A percentile compares a stretch with the other conserved stretches of the same genome.
These are phyloP conservation scores for Gymnopithys bicolor DNA, from an alignment of 2,797 vertebrate species.

Conservation along the genomic window DNA sequence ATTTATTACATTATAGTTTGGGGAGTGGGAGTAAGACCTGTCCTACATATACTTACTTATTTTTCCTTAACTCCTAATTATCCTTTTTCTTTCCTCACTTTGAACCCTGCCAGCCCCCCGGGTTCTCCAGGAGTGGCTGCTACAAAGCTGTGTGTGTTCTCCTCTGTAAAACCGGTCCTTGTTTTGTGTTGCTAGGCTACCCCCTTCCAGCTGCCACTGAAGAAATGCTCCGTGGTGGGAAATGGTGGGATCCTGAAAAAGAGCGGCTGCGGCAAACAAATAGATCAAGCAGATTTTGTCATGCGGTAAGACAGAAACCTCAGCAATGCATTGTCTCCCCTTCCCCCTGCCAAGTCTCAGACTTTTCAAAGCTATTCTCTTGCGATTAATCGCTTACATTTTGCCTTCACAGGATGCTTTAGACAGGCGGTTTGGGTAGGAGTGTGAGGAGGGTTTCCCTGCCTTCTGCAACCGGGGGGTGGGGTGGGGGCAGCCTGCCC, in stretches of 20 bases:
- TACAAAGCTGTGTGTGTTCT: slow-evolving; percentile 67
- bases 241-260: slow-evolving; percentile 93
- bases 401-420: background rate
- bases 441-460: background rate
- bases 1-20: background rate
- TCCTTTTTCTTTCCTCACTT: background rate
- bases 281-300: slow-evolving; percentile 92
- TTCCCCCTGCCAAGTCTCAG: background rate
- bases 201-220: slow-evolving; percentile 90
- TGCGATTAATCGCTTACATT: background rate
- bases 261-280: slow-evolving; percentile 90
- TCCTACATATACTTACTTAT: background rate
- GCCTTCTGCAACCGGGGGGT: fast-evolving
- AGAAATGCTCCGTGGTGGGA: slow-evolving; percentile 95
- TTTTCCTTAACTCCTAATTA: background rate
- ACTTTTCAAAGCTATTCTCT: slow-evolving; percentile 12
- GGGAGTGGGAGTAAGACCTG: background rate
- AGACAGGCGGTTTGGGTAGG: background rate
- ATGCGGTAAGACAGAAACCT: slow-evolving; percentile 86
- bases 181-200: slow-evolving; percentile 87
- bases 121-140: background rate
- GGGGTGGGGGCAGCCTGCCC: background rate
- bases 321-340: background rate
- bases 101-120: background rate
- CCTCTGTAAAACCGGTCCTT: slow-evolving; percentile 69